Evolutionary conservation across 2,888 invertebrate genomes (phyloP), one percentile per base, ranked within the genome.

Genomic region (Lutraria lutraria): DNA sequence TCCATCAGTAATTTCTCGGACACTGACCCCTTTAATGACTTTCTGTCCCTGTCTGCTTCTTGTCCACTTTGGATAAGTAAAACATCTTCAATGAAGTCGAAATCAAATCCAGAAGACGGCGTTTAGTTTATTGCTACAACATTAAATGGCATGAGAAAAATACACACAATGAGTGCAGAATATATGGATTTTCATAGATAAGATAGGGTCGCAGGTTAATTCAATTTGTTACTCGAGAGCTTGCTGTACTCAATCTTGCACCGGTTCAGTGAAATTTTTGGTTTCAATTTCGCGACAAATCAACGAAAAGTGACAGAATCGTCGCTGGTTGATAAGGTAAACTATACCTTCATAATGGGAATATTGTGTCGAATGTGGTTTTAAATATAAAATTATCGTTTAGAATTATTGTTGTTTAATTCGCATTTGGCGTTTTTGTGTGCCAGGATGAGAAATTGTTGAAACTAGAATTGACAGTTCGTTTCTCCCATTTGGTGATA

Each of bases 151-250:
- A 85, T 85, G 80, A 80, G 72, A 89, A 89, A 81, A 76, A 31
- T 54, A 83, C 85, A 53, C 85, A 89, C 89, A 85, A 87, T 85
- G 85, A 86, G 90, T 90, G 90, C 90, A 90, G 89, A 89, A 85
- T 90, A 87, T 90, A 90, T 90, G 87, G 89, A 90, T 85, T 21
- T 82, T 90, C 76, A 79, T 89, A 87, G 91, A 91, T 91, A 91
- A 76, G 84, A 34, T 82, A 54, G 72, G 88, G 84, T 79, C 88
- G 76, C 29, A 80, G 91, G 91, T 91, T 91, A 91, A 91, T 91
- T 89, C 87, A 87, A 88, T 91, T 89, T 89, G 89, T 89, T 87
- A 89, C 82, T 88, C 85, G 90, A 89, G 87, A 88, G 63, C 87
- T 85, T 82, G 82, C 34, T 85, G 85, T 85, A 89, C 89, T 87